Conservation (phyloP, 2,797 vertebrate species). For the Sebastes umbrosus region DNA sequence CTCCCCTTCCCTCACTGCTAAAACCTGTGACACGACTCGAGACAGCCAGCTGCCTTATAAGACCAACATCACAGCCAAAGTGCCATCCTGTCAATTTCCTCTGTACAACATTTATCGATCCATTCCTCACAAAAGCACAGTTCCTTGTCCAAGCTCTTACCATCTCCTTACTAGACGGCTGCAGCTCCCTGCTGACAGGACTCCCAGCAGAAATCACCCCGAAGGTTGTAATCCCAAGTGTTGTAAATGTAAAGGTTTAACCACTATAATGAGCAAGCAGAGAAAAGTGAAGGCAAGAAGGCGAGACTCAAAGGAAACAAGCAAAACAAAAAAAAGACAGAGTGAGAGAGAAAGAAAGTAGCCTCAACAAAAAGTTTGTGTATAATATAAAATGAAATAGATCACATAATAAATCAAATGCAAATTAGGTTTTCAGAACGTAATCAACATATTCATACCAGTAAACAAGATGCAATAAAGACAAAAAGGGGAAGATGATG, state of each 20-base stretch:
- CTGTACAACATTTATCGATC: constrained; percentile 58
- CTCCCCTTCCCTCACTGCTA: constrained; percentile 12
- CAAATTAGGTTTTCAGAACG: constrained; percentile 21
- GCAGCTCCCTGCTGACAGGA: constrained; percentile 44
- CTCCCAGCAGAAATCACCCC: constrained; percentile 39
- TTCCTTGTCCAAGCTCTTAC: constrained; percentile 38
- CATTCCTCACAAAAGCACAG: constrained; percentile 52
- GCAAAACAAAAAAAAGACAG: background rate
- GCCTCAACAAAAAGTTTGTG: background rate
- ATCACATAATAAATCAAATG: constrained; percentile 19
- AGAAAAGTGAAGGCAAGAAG: background rate
- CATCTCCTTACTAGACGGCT: constrained; percentile 13
- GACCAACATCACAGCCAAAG: constrained; percentile 52
- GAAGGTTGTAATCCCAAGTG: constrained; percentile 9
- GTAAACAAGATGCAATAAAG: background rate
- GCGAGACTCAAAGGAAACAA: background rate
- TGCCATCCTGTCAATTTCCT: constrained; percentile 62
- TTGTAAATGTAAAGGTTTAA: constrained; percentile 33
- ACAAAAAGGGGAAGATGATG: background rate
- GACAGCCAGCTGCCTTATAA: constrained; percentile 49
- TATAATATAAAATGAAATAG: background rate
- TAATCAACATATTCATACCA: constrained; percentile 19
- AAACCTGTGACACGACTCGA: constrained; percentile 32
- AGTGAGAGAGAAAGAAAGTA: background rate
- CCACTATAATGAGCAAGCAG: background rate